Base-by-base conservation (phyloP, 2,113 vertebrate genomes). In the Indri indri region DNA sequence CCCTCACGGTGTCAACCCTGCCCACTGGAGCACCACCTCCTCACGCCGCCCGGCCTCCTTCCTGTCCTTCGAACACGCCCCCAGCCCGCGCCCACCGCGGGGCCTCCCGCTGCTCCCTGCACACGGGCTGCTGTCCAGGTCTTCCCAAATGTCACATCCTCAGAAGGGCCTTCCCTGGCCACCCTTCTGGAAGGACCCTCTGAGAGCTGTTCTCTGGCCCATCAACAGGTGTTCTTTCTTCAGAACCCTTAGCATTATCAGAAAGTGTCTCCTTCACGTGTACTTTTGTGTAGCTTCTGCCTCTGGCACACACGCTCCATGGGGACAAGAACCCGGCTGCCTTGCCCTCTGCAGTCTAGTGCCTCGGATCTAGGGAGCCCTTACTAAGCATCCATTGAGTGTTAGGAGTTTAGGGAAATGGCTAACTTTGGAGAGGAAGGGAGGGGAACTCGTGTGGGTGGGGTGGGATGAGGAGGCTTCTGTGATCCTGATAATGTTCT, bases 381-480 rank as follows among this genome's bases (percentile, higher is more conserved):
- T 70, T 71, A 54, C 4, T 0, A 42, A 70, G 2, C 17, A 20
- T 12, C n/a, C 34, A 27, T 32, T 5, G 22, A 37, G 12, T 22
- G 34, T 30, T 3, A 12, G 45, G 16, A 50, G 47, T 23, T 57
- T 30, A 8, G 7, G 12, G 25, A 63, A 88, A 17, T 0, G 30
- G 52, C 23, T 30, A 30, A 9, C 10, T 27, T 22, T 16, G 8
- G 37, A 2, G 2, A 54, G 82, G 54, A 87, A 12, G 47, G 10
- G 20, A 30, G 37, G 32, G 18, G 22, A 25, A 30, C 8, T 32
- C 9, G 3, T 16, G 6, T 0, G 6, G 13, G 9, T 1, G 8
- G 17, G 32, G 42, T 42, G 16, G 8, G 3, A 25, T 1, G 30
- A 84, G 12, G 20, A 7, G 20, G n/a, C 9, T 6, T 32, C 68